phyloP scores from a whole-genome alignment of 2,113 vertebrate species.

The Crotalus horridus region DNA sequence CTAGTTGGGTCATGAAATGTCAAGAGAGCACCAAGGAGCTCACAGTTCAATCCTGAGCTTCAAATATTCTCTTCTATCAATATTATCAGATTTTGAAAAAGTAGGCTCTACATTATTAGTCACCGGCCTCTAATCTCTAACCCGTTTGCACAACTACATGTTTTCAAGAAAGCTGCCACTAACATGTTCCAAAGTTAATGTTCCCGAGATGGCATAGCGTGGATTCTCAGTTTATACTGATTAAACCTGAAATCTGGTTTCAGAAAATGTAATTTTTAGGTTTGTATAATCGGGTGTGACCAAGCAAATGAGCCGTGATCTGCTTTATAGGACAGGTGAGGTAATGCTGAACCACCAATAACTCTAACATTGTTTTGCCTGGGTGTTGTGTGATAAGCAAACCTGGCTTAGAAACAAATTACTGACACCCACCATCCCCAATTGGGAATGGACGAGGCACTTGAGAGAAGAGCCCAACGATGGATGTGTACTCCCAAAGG shows the following conservation, averaged over 20 bases:
- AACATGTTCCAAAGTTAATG: neutral
- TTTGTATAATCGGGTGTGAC: neutral
- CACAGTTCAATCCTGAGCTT: neutral
- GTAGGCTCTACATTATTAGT: neutral
- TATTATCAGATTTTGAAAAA: neutral
- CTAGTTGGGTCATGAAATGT: neutral
- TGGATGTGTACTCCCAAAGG: neutral
- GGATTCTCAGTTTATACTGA: neutral
- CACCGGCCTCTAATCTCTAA: neutral
- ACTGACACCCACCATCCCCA: neutral
- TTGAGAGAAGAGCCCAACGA: neutral
- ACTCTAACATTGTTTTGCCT: neutral
- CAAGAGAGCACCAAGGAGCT: neutral
- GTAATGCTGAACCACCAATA: neutral
- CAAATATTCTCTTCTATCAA: neutral
- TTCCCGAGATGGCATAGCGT: too few species aligned
- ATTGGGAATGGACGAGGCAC: neutral
- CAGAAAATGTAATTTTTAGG: neutral
- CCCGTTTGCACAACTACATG: neutral
- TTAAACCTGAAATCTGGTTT: neutral
- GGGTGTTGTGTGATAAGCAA: neutral
- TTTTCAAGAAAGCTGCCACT: neutral
- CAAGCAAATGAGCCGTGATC: neutral
- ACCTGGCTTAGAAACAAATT: neutral
- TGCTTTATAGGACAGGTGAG: neutral